These are phyloP conservation scores for Ylistrum balloti DNA, from an alignment of 1,140 invertebrate species.

Conservation along the genomic window DNA sequence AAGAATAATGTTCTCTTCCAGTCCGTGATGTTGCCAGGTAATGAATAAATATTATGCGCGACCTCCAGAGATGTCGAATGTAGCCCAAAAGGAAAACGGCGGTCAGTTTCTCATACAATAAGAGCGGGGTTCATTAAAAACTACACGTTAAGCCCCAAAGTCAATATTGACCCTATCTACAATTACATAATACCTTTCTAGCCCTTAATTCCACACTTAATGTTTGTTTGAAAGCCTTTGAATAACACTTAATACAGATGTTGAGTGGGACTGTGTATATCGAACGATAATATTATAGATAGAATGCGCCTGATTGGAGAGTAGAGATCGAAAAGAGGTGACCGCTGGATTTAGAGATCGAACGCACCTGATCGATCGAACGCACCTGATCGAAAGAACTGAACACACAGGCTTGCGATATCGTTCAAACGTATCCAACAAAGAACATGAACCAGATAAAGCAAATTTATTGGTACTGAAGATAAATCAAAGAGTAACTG, in stretches of 20 bases:
- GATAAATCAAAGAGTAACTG: too few species aligned
- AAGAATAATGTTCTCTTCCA: background rate
- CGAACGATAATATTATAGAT: conserved; percentile 18
- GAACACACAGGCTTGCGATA: background rate
- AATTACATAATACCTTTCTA: conserved; percentile 40
- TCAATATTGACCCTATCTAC: conserved; percentile 19
- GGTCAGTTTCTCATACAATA: background rate
- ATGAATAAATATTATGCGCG: background rate
- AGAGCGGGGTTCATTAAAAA: conserved; percentile 25
- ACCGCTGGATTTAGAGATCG: too few species aligned
- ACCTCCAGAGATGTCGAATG: conserved; percentile 4
- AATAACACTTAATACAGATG: conserved; percentile 35
- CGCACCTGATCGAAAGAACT: background rate
- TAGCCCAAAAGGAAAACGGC: background rate
- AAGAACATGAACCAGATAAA: too few species aligned
- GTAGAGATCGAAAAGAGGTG: too few species aligned
- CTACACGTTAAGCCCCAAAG: background rate
- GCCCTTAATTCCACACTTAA: conserved; percentile 20
- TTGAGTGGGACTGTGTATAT: background rate
- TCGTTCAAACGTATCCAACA: background rate
- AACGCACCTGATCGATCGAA: background rate
- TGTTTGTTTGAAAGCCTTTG: conserved; percentile 27
- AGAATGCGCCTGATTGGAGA: background rate
- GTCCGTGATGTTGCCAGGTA: conserved; percentile 16
- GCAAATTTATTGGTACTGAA: too few species aligned